Evolutionary conservation across 2,797 vertebrate genomes (phyloP).

Genomic region (Urosaurus nigricauda): DNA sequence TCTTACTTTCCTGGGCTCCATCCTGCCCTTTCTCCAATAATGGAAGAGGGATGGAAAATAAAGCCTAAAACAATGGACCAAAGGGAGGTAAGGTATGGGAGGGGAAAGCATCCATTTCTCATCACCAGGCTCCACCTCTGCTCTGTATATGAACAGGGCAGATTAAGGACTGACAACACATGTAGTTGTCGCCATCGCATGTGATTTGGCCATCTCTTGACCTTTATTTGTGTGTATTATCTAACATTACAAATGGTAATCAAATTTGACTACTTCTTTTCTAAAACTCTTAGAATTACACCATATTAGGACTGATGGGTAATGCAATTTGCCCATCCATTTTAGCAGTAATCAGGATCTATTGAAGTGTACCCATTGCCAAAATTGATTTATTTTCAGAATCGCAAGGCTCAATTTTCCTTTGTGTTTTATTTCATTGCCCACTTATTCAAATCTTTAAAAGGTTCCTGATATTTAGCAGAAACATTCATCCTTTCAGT

Average conservation of each 20-base stretch:
- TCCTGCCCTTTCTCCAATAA: not conserved
- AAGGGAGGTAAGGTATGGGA: not conserved
- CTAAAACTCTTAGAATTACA: not conserved
- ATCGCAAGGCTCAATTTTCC: not conserved
- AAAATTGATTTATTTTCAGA: not conserved
- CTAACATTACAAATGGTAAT: not conserved
- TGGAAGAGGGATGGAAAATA: not conserved
- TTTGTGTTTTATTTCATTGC: conserved; percentile 20
- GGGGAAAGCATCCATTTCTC: not conserved
- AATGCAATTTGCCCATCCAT: not conserved
- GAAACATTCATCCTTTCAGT: not conserved
- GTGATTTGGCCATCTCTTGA: not conserved
- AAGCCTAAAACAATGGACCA: not conserved
- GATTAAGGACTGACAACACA: not conserved
- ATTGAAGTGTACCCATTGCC: not conserved
- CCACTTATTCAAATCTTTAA: not conserved
- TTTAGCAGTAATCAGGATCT: not conserved
- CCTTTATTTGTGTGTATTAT: not conserved
- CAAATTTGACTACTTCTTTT: not conserved
- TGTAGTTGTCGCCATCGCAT: not conserved
- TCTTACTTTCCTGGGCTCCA: not conserved
- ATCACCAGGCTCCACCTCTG: not conserved
- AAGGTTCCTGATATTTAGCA: not conserved
- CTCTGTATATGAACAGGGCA: not conserved
- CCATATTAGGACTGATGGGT: not conserved